Percentiles rank a stretch among this genome's conserved stretches.
Conservation (phyloP, 2,888 invertebrate species). For the Chalcis sispes region DNA sequence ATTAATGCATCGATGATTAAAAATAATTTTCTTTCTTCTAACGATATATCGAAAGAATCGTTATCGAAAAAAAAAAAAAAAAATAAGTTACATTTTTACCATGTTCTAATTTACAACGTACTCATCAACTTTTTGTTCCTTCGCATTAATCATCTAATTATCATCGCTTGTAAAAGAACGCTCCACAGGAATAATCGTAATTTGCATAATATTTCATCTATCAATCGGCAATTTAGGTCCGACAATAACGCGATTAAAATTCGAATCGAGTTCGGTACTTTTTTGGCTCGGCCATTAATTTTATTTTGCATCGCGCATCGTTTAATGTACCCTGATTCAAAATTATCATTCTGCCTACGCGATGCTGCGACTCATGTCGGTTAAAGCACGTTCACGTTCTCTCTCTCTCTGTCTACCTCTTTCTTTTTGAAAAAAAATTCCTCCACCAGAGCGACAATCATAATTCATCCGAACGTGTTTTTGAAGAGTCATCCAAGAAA, state of each 20-base stretch:
- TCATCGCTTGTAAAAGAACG: too few relatives aligned
- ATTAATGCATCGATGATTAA: not conserved
- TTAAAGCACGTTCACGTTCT: constrained; percentile 47
- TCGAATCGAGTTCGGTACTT: constrained; percentile 4
- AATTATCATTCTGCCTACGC: constrained; percentile 48
- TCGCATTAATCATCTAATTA: too few relatives aligned
- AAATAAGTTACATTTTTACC: too few relatives aligned
- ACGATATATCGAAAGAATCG: too few relatives aligned
- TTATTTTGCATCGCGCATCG: constrained; percentile 25
- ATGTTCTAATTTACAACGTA: too few relatives aligned
- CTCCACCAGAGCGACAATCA: constrained; percentile 41
- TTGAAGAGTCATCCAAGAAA: constrained; percentile 46
- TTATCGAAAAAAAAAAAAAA: too few relatives aligned
- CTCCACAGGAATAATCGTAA: not conserved
- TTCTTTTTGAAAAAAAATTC: constrained; percentile 40
- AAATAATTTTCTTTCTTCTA: not conserved
- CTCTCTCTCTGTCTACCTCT: not conserved
- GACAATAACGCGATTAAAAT: constrained; percentile 28
- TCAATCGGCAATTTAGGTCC: not conserved
- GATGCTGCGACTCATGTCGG: constrained; percentile 17
- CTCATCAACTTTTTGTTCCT: too few relatives aligned
- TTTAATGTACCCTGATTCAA: constrained; percentile 25
- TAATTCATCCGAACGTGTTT: constrained; percentile 39
- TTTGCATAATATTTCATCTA: constrained; percentile 4
- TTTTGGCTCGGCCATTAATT: constrained; percentile 28